Evolutionary conservation across 2,888 invertebrate genomes (phyloP), one percentile per base, ranked within the genome.

Genomic region (Cataglyphis livida): DNA sequence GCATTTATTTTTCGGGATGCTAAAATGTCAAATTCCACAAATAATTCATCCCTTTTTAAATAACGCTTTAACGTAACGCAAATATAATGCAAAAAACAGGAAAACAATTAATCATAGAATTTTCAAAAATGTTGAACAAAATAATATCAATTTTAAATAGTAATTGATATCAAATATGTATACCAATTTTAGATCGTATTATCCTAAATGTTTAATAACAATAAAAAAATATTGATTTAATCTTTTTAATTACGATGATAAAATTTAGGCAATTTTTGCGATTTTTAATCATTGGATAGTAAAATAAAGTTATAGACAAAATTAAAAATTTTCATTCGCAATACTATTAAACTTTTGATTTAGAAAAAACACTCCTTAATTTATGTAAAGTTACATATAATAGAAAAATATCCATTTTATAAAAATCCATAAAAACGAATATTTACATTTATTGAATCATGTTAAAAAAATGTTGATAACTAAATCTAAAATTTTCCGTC

Each of bases 301-400:
- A 38, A 41, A 71, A 18, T 15, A 38, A 41, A 71, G 25, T 15
- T 71, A 12, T 28, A 28, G 10, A 25, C 12, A 25, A 21, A 64
- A 64, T 5, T 25, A 28, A 44, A 28, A 44, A n/a, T n/a, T 73
- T n/a, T 73, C 6, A 73, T 28, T 73, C 10, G 9, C 32, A 57
- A 70, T 0, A 25, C 0, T 12, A 18, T 57, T 41, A 15, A 44
- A 32, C 15, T 44, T 32, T 44, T 21, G 44, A 1, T 59, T 41
- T 18, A 2, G 18, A 61, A 61, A 59, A 41, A 41, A 0, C 1
- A 3, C 0, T 5, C 1, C 6, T 4, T 28, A 71, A 57, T 41
- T 41, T 38, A 38, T 59, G 57, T 21, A 28, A 38, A 73, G 9
- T 70, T 54, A 6, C 0, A 21, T 21, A n/a, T 10, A 7, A 12